Conservation (phyloP, 1,140 invertebrate species). For the Proales similis region DNA sequence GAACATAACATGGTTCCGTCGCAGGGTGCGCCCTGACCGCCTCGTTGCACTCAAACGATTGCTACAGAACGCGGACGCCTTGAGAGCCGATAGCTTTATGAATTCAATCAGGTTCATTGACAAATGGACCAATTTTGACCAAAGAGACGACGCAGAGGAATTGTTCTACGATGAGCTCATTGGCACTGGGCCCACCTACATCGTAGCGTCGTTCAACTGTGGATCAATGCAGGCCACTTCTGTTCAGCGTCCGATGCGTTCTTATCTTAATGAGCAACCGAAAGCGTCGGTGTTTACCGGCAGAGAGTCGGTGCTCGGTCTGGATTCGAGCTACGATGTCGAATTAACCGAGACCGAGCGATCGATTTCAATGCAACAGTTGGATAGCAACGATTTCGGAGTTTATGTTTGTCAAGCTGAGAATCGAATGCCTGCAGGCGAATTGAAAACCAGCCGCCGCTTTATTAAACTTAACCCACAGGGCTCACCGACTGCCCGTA, state of each 20-base stretch:
- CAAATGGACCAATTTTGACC: too few species aligned
- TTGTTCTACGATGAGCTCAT: slow-evolving; percentile 17
- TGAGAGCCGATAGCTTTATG: too few species aligned
- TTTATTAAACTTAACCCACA: slow-evolving; percentile 22
- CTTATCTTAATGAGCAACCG: too few species aligned
- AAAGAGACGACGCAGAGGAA: not conserved
- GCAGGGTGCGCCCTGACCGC: not conserved
- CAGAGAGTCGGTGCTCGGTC: too few species aligned
- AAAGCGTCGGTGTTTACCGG: too few species aligned
- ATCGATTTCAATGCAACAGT: too few species aligned
- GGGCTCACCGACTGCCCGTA: not conserved
- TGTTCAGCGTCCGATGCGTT: too few species aligned
- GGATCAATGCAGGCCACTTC: too few species aligned
- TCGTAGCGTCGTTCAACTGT: slow-evolving; percentile 23
- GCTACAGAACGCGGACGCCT: not conserved
- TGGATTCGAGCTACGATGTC: too few species aligned
- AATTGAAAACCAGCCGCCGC: not conserved
- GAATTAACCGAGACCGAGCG: too few species aligned
- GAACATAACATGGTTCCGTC: slow-evolving; percentile 33
- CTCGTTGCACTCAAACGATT: not conserved
- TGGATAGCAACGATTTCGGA: slow-evolving; percentile 33
- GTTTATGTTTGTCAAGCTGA: slow-evolving; percentile 19
- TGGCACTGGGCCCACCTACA: slow-evolving; percentile 26
- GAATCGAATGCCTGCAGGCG: not conserved
- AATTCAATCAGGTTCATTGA: too few species aligned